phyloP scores from a whole-genome alignment of 2,113 vertebrate genomes.

The Loxodonta africana region DNA sequence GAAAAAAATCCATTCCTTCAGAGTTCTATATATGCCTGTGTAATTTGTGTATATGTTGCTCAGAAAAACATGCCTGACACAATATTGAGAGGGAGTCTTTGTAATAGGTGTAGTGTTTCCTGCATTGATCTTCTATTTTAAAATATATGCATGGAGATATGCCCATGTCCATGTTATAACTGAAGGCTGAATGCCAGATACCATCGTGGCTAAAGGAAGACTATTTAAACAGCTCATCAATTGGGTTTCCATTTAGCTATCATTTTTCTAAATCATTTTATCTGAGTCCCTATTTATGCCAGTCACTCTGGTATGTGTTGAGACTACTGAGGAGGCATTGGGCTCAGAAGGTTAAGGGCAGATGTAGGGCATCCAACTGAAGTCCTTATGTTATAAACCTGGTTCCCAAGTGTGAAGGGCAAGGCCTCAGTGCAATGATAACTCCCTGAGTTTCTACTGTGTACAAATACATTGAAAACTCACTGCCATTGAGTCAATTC shows the following conservation, averaged over 20 bases:
- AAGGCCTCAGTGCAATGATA: not conserved
- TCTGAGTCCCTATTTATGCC: not conserved
- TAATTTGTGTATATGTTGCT: constrained; percentile 68
- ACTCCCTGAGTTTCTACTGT: not conserved
- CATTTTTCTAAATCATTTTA: not conserved
- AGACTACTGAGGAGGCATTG: not conserved
- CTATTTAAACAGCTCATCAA: not conserved
- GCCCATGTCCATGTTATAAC: not conserved
- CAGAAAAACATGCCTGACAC: not conserved
- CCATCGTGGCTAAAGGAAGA: not conserved
- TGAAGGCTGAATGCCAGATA: not conserved
- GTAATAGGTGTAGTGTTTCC: not conserved
- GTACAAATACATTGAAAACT: not conserved
- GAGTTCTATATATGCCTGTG: constrained; percentile 10
- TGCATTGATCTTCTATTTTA: not conserved
- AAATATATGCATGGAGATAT: not conserved
- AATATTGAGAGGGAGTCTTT: constrained; percentile 43
- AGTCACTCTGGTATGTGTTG: not conserved
- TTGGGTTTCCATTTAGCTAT: constrained; percentile 45
- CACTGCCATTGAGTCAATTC: not conserved
- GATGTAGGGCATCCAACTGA: not conserved
- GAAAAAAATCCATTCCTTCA: constrained; percentile 24
- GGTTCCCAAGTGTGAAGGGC: not conserved
- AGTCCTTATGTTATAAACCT: not conserved
- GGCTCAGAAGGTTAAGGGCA: not conserved